These are phyloP conservation scores for Pseudochromis fuscus DNA, from an alignment of 2,797 vertebrate species.

Conservation along the genomic window DNA sequence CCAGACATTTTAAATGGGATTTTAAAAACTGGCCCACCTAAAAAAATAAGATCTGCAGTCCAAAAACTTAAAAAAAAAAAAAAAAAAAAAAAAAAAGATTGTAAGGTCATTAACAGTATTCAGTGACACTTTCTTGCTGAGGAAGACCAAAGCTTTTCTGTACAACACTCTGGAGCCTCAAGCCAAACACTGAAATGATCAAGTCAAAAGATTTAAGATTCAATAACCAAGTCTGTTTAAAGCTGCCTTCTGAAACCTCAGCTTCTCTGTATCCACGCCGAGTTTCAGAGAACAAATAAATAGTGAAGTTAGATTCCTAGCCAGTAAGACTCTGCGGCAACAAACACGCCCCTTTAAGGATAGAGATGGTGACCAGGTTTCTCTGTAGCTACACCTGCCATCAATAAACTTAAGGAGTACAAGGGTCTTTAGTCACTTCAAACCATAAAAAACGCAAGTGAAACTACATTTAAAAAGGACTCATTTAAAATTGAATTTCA, in stretches of 20 bases:
- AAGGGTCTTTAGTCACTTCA: constrained; percentile 58
- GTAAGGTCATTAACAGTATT: constrained; percentile 77
- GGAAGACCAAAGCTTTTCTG: constrained; percentile 90
- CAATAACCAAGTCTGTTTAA: constrained; percentile 76
- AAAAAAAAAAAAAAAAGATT: constrained; percentile 57
- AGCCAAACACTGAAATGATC: constrained; percentile 84
- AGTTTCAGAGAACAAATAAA: constrained; percentile 94
- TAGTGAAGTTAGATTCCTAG: constrained; percentile 80
- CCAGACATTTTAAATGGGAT: constrained; percentile 53
- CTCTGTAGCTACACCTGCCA: constrained; percentile 92
- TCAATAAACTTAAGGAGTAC: constrained; percentile 71
- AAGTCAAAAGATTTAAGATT: constrained; percentile 73
- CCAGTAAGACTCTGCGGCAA: constrained; percentile 85
- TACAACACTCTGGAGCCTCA: constrained; percentile 89
- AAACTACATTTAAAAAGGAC: constrained; percentile 58
- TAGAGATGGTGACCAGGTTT: constrained; percentile 86
- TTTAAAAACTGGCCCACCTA: constrained; percentile 47
- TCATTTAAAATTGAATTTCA: constrained; percentile 81
- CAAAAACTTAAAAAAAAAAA: constrained; percentile 53
- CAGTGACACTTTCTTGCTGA: constrained; percentile 80
- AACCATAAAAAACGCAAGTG: constrained; percentile 57
- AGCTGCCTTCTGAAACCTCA: constrained; percentile 89
- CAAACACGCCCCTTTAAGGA: constrained; percentile 69
- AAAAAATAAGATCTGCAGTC: constrained; percentile 65
- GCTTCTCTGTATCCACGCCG: constrained; percentile 95